A percentile compares a stretch with the other conserved stretches of the same genome.
Conservation (phyloP, 2,797 vertebrate genomes). For the Sebastes ruberrimus region DNA sequence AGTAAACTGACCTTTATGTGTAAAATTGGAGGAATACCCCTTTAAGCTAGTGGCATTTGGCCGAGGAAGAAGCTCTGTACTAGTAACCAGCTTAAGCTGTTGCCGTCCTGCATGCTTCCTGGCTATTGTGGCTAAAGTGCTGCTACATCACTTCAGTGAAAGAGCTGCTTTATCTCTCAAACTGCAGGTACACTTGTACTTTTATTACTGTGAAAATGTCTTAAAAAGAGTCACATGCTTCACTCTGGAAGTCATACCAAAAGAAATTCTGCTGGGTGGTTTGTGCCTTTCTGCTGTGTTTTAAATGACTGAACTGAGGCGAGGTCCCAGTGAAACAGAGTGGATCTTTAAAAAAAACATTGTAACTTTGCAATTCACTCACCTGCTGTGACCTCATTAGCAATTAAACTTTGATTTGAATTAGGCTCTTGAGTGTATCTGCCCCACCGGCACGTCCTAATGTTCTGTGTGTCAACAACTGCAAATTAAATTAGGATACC, state of each 20-base stretch:
- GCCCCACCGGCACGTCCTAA: not conserved
- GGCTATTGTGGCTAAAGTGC: not conserved
- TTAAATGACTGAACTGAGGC: not conserved
- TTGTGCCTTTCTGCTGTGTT: not conserved
- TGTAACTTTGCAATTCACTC: not conserved
- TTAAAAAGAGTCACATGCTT: not conserved
- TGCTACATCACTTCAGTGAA: not conserved
- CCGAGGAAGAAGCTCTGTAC: not conserved
- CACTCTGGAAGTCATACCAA: not conserved
- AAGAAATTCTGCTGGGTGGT: not conserved
- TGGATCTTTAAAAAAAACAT: not conserved
- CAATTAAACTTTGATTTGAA: constrained; percentile 37
- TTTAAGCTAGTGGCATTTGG: not conserved
- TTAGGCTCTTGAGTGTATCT: constrained; percentile 5
- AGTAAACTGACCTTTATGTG: not conserved
- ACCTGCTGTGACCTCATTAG: constrained; percentile 51
- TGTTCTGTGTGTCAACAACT: constrained; percentile 11
- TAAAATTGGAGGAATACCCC: not conserved
- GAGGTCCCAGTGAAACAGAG: not conserved
- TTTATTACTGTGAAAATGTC: not conserved
- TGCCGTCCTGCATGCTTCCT: not conserved
- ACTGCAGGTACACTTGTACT: not conserved
- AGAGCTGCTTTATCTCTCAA: not conserved
- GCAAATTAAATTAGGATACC: constrained; percentile 19
- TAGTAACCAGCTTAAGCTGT: not conserved